These are phyloP conservation scores for Delichon dasypus DNA, from an alignment of 2,797 vertebrate genomes.

Conservation along the genomic window DNA sequence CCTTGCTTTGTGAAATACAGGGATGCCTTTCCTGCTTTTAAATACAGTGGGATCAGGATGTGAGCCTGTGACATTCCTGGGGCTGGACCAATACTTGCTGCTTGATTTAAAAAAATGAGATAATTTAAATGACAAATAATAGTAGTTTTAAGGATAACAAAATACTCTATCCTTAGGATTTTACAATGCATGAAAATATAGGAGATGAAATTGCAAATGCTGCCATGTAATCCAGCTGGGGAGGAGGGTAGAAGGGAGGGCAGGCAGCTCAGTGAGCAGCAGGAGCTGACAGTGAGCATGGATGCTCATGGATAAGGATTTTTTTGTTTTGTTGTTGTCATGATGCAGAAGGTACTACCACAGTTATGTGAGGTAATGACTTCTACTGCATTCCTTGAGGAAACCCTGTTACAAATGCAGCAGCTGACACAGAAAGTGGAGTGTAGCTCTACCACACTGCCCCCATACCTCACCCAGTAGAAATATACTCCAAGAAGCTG, in stretches of 20 bases:
- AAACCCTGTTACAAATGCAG: neutral
- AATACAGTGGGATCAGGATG: neutral
- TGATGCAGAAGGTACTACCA: neutral
- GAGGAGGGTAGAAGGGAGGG: neutral
- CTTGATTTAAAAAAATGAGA: neutral
- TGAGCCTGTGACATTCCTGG: neutral
- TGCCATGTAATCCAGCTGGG: neutral
- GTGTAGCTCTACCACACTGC: neutral
- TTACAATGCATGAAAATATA: neutral
- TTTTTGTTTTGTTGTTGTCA: neutral
- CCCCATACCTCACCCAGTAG: neutral
- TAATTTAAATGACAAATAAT: neutral
- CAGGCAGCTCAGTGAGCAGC: neutral
- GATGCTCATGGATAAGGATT: neutral
- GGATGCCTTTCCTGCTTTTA: neutral
- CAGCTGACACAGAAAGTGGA: neutral
- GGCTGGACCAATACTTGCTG: neutral
- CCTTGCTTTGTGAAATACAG: neutral
- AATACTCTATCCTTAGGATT: neutral
- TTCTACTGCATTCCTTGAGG: neutral
- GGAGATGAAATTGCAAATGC: neutral
- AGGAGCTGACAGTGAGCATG: neutral
- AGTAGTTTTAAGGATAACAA: neutral
- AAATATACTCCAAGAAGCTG: neutral
- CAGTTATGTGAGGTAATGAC: neutral